These are phyloP conservation scores for Scelioninae gen. 1 DNA, from an alignment of 2,888 invertebrate species.

Conservation along the genomic window DNA sequence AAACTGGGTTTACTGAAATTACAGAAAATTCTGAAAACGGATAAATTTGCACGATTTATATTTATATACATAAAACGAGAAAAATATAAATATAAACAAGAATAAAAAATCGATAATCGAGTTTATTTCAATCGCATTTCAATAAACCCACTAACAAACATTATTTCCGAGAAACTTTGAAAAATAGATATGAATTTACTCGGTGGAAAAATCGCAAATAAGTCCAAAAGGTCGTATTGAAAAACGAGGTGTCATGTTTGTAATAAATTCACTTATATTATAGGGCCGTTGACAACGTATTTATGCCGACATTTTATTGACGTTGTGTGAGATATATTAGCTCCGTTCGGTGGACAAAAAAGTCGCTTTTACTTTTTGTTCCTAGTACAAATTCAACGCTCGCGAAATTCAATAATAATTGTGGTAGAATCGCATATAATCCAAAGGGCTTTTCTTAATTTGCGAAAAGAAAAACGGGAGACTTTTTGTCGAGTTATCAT, in stretches of 20 bases:
- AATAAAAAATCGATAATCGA: no score
- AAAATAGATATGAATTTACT: conserved; percentile 5
- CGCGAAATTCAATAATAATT: conserved; percentile 13
- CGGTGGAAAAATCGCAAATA: conserved; percentile 30
- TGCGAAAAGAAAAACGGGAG: background rate
- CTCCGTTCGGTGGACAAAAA: conserved; percentile 10
- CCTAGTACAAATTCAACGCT: background rate
- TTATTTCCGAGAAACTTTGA: conserved; percentile 2
- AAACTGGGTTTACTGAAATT: no score
- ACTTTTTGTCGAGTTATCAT: conserved; percentile 5
- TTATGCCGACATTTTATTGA: conserved; percentile 44
- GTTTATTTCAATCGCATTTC: no score
- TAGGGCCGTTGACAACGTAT: conserved; percentile 27
- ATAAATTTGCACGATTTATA: no score
- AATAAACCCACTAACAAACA: conserved; percentile 18
- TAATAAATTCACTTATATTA: conserved; percentile 38
- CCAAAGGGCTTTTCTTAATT: background rate
- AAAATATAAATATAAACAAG: no score
- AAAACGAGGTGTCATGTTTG: conserved; percentile 40
- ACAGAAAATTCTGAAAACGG: no score
- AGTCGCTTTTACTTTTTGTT: background rate
- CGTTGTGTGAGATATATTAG: conserved; percentile 41
- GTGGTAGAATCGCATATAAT: background rate
- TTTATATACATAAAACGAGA: no score
- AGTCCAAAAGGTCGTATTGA: conserved; percentile 8